Conservation (phyloP, 2,797 vertebrate species). For the Melanotaenia maccullochi region DNA sequence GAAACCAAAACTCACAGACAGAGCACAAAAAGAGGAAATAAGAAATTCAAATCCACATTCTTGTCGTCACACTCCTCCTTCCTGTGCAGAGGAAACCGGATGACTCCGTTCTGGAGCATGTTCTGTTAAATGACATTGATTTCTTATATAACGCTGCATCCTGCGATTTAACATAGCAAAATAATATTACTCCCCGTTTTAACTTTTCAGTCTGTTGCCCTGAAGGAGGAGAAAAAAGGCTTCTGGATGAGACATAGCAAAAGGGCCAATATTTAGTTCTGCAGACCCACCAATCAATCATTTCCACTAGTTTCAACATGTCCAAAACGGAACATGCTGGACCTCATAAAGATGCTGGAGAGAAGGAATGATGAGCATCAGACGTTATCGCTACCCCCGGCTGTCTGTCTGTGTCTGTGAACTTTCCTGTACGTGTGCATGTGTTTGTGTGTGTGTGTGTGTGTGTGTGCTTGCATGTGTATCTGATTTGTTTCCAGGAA, state of each 20-base stretch:
- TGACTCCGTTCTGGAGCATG: constrained; percentile 70
- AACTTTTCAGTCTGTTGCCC: constrained; percentile 75
- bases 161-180: constrained; percentile 77
- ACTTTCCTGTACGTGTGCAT: constrained; percentile 32
- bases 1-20: constrained; percentile 46
- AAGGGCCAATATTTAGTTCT: constrained; percentile 66
- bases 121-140: constrained; percentile 82
- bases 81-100: constrained; percentile 81
- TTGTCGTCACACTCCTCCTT: constrained; percentile 76
- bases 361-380: constrained; percentile 63
- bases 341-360: constrained; percentile 49
- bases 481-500: constrained; percentile 81
- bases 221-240: constrained; percentile 48
- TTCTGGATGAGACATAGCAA: constrained; percentile 73
- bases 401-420: constrained; percentile 29
- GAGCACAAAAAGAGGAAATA: constrained; percentile 71
- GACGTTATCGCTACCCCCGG: constrained; percentile 39
- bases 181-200: constrained; percentile 81
- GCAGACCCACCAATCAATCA: constrained; percentile 79
- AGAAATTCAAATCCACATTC: constrained; percentile 80
- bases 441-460: constrained; percentile 10
- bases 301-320: constrained; percentile 75
- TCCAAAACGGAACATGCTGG: constrained; percentile 67
- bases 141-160: constrained; percentile 78
- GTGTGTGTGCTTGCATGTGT: constrained; percentile 33